Conservation (phyloP, 2,797 vertebrate species). For the Anolis apletophallus region DNA sequence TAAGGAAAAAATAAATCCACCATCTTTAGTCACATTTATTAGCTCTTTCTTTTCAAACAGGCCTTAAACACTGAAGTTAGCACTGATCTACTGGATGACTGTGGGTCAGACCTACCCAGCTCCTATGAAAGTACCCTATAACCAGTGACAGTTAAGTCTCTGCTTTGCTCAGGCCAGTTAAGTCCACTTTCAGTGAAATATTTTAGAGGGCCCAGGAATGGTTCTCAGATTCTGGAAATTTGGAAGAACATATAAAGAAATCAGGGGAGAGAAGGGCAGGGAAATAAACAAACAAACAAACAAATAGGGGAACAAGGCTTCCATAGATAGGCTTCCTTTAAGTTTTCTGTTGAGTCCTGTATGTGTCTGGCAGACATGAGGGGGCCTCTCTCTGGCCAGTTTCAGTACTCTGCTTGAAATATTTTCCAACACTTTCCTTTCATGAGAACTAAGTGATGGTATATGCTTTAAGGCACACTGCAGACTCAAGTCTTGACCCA, state of each 20-base stretch:
- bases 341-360: too few species aligned
- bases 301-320: too few species aligned
- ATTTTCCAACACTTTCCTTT: background rate
- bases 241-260: too few species aligned
- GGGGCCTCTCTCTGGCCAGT: too few species aligned
- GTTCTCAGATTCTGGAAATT: too few species aligned
- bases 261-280: too few species aligned
- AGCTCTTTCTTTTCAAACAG: constrained; percentile 13
- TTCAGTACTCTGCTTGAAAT: too few species aligned
- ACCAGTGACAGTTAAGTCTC: background rate
- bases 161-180: background rate
- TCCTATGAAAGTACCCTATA: background rate
- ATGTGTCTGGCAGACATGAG: too few species aligned
- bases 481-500: too few species aligned
- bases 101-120: background rate
- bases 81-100: constrained; percentile 1
- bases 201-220: background rate
- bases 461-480: background rate
- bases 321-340: too few species aligned
- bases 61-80: constrained; percentile 20
- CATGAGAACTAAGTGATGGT: background rate
- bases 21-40: constrained; percentile 51
- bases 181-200: background rate
- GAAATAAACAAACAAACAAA: too few species aligned
- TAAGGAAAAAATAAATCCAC: constrained; percentile 72